Percentiles rank a stretch among this genome's conserved stretches.
Conservation (phyloP, 2,113 vertebrate species). For the Sturnus vulgaris region DNA sequence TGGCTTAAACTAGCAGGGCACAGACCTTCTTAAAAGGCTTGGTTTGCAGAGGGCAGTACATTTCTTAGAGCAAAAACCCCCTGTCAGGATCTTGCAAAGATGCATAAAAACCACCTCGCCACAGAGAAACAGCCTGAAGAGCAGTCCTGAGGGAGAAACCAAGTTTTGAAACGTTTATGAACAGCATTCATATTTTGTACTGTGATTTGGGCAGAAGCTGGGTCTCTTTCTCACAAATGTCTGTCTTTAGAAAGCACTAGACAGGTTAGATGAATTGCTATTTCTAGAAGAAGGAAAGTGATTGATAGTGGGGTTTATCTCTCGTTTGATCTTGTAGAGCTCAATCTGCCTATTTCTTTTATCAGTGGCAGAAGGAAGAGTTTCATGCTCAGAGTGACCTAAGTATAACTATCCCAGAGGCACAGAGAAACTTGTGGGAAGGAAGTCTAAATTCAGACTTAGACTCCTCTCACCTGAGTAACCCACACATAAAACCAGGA, state of each 20-base stretch:
- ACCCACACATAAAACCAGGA: background rate
- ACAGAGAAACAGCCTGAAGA: background rate
- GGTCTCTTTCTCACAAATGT: background rate
- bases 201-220: background rate
- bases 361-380: background rate
- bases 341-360: background rate
- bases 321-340: background rate
- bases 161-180: background rate
- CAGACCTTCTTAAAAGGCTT: background rate
- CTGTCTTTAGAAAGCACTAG: background rate
- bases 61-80: background rate
- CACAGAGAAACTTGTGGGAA: background rate
- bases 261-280: background rate
- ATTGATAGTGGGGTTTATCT: background rate
- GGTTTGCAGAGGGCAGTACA: background rate
- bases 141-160: background rate
- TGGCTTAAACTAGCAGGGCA: conserved; percentile 30
- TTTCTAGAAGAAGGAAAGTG: background rate
- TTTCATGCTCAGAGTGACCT: background rate
- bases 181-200: background rate
- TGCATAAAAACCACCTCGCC: background rate
- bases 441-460: background rate
- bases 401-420: background rate
- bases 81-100: background rate
- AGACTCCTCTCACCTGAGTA: background rate